phyloP scores from a whole-genome alignment of 2,797 vertebrate genomes.

The Thripadectes ignobilis region DNA sequence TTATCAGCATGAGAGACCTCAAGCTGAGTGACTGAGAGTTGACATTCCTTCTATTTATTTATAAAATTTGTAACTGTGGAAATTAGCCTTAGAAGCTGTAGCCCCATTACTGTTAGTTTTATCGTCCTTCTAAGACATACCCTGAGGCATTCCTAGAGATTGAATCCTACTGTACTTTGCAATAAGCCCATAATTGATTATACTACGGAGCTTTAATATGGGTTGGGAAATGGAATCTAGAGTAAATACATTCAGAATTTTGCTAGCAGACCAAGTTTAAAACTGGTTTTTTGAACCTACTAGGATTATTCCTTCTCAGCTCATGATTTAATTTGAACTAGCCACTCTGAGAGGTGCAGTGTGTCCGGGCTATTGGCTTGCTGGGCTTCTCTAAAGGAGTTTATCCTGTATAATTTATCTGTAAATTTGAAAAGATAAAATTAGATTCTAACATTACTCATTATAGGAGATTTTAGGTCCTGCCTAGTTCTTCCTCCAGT shows the following conservation, averaged over 20 bases:
- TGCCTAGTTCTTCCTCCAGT: neutral
- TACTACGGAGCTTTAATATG: slow-evolving; percentile 79
- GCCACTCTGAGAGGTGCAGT: slow-evolving; percentile 59
- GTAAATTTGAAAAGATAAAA: slow-evolving; percentile 67
- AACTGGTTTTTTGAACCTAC: slow-evolving; percentile 78
- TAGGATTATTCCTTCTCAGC: slow-evolving; percentile 74
- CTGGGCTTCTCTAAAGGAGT: slow-evolving; percentile 53
- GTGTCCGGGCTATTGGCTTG: slow-evolving; percentile 26
- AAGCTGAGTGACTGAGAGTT: slow-evolving; percentile 76
- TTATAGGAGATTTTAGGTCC: slow-evolving; percentile 2
- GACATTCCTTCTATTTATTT: slow-evolving; percentile 81
- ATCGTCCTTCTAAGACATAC: slow-evolving; percentile 79
- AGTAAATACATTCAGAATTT: slow-evolving; percentile 82
- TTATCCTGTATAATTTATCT: slow-evolving; percentile 63
- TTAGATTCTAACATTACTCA: slow-evolving; percentile 53
- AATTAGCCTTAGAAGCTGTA: slow-evolving; percentile 81
- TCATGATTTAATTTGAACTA: slow-evolving; percentile 75
- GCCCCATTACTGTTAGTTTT: slow-evolving; percentile 80
- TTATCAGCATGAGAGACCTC: slow-evolving; percentile 70
- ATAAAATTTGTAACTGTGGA: slow-evolving; percentile 80
- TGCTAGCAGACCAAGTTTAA: slow-evolving; percentile 79
- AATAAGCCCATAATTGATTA: slow-evolving; percentile 82
- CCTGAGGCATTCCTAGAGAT: slow-evolving; percentile 74
- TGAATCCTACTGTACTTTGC: slow-evolving; percentile 79
- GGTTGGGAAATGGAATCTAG: slow-evolving; percentile 78